Percentiles rank a stretch among this genome's conserved stretches.
These are phyloP conservation scores for Eremophila alpestris DNA, from an alignment of 2,797 vertebrate genomes.

Conservation along the genomic window DNA sequence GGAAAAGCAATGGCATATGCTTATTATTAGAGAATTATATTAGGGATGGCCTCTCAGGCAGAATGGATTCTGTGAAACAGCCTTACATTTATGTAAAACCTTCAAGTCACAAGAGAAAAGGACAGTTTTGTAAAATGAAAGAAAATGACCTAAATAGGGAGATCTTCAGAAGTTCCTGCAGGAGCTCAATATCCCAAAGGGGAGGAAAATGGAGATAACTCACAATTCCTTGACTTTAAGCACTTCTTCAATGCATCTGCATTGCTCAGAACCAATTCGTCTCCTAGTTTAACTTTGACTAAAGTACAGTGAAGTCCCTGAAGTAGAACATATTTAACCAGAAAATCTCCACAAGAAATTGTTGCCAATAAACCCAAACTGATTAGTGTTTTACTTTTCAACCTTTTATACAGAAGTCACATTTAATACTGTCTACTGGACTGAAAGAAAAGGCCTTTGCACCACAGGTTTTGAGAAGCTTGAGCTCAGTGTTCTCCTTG, in stretches of 20 bases:
- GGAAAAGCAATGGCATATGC: background rate
- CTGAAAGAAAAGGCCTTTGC: background rate
- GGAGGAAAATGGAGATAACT: background rate
- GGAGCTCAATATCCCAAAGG: background rate
- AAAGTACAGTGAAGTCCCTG: background rate
- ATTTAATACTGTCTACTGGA: background rate
- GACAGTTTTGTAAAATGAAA: background rate
- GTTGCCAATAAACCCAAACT: background rate
- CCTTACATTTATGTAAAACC: background rate
- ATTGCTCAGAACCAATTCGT: background rate
- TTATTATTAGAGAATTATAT: background rate
- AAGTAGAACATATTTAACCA: background rate
- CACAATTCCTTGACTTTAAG: background rate
- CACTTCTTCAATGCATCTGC: background rate
- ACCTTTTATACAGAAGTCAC: background rate
- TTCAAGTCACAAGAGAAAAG: background rate
- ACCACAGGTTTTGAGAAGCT: background rate
- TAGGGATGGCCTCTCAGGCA: background rate
- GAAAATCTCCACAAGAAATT: background rate
- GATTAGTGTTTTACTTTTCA: background rate
- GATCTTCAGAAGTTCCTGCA: background rate
- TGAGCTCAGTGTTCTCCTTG: background rate
- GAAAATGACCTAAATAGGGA: background rate
- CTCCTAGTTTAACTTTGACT: background rate
- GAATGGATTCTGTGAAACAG: background rate